Evolutionary conservation across 92 coral and sea anemone genomes (phyloP).

Genomic region (Epizoanthus scotinus): DNA sequence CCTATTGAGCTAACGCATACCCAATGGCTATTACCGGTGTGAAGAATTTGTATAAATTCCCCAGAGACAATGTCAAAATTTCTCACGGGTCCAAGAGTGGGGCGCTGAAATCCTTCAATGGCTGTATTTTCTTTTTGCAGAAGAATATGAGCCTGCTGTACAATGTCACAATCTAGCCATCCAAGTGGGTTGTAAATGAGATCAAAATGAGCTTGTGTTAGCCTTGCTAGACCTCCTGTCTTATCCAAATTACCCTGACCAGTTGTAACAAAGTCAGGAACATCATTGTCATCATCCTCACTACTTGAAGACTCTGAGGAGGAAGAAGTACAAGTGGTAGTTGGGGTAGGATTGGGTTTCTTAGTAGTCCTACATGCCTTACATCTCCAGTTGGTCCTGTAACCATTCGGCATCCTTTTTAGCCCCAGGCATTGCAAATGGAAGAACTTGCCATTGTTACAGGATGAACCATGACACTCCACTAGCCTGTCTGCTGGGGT

Average conservation of each 20-base stretch:
- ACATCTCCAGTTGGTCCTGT: slow-evolving; percentile 62
- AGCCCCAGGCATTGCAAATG: slow-evolving; percentile 52
- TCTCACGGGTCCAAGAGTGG: slow-evolving; percentile 22
- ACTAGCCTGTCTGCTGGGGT: slow-evolving; percentile 46
- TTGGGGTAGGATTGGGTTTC: background rate
- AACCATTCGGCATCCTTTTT: slow-evolving; percentile 51
- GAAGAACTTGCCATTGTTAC: slow-evolving; percentile 50
- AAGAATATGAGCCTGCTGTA: slow-evolving; percentile 23
- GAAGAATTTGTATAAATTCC: slow-evolving; percentile 52
- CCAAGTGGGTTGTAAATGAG: slow-evolving; percentile 17
- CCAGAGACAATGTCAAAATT: slow-evolving; percentile 39
- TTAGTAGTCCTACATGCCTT: slow-evolving; percentile 38
- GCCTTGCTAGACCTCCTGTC: background rate
- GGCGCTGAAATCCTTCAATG: slow-evolving; percentile 26
- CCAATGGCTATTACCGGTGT: slow-evolving; percentile 50
- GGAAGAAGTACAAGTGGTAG: slow-evolving; percentile 27
- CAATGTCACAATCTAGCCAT: slow-evolving; percentile 33
- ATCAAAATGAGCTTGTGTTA: background rate
- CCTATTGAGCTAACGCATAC: slow-evolving; percentile 57
- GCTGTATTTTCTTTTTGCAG: slow-evolving; percentile 3
- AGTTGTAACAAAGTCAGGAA: slow-evolving; percentile 5
- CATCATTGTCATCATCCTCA: slow-evolving; percentile 44
- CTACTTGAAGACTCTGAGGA: no score
- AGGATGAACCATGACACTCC: slow-evolving; percentile 48
- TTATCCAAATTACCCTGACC: slow-evolving; percentile 12